Base-by-base conservation (phyloP, 2,113 vertebrate genomes). In the Grammomys dolichurus region DNA sequence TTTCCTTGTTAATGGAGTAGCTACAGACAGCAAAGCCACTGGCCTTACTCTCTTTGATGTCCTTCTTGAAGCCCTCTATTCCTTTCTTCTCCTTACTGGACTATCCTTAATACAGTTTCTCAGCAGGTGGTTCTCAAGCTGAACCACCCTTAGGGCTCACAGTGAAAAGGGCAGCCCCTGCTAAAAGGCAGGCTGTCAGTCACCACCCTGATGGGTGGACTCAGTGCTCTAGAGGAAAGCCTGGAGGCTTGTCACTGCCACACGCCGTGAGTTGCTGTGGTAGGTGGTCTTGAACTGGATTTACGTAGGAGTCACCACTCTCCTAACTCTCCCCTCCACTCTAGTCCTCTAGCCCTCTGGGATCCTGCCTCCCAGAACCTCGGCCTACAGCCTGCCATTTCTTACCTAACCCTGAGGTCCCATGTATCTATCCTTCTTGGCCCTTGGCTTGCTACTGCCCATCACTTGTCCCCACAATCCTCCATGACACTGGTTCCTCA, bases 1-100 rank as follows among this genome's bases (percentile, higher is more conserved):
- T 7, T 16, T 11, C 1, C 0, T 2, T 36, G 16, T 67, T 26
- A 1, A 11, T 33, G 33, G 36, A 1, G 22, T 11, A n/a, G 54
- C 51, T 58, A n/a, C 33, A 20, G 60, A 26, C 60, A 63, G 60
- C 60, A 63, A 60, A 26, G 60, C 60, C 3, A 0, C 1, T 51
- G 63, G 22, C 56, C 16, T 65, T 54, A 6, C 33, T 88, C 12
- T 46, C 20, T 14, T 19, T 31, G 0, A 24, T 67, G 40, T 31
- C 46, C 63, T 72, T 81, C 70, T 54, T 7, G n/a, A 60, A 1
- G 80, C 1, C 2, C 48, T 70, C 36, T 14, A 85, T 60, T 75
- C 46, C 67, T n/a, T n/a, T 65, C 40, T 76, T 73, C 65, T 56
- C 46, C 84, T 48, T 20, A 10, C 65, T 78, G 46, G 51, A 43